These are phyloP conservation scores for Hafferia zeledoni DNA, from an alignment of 2,797 vertebrate genomes.

Conservation along the genomic window DNA sequence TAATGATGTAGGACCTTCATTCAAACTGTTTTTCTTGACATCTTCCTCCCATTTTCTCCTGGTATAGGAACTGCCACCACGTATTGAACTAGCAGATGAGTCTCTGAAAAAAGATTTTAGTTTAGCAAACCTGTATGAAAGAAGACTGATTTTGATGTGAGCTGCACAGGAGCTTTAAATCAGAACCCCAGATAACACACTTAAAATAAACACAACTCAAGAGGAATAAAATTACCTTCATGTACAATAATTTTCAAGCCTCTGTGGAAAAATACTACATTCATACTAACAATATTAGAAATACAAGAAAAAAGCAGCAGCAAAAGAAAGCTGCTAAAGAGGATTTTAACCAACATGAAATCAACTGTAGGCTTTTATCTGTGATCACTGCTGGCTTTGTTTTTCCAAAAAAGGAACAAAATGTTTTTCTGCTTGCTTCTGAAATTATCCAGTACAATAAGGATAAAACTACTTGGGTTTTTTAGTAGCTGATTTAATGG, in stretches of 20 bases:
- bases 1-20: constrained; percentile 83
- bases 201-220: background rate
- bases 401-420: background rate
- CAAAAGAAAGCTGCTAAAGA: background rate
- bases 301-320: background rate
- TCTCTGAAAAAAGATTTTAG: constrained; percentile 81
- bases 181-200: background rate
- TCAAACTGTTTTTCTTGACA: constrained; percentile 91
- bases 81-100: constrained; percentile 87
- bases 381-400: background rate
- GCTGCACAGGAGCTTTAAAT: background rate
- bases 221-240: background rate
- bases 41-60: constrained; percentile 98
- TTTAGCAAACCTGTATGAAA: background rate
- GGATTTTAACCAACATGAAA: background rate
- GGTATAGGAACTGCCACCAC: constrained; percentile 93
- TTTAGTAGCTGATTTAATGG: background rate
- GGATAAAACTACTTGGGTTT: background rate
- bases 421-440: background rate
- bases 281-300: background rate
- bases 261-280: background rate
- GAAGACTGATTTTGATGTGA: background rate
- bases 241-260: background rate
- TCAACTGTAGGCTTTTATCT: background rate
- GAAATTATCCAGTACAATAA: background rate